Evolutionary conservation across 37 sponge, comb jelly and placozoan genomes (phyloP).

Genomic region (Chondrilla cf. caribensis): DNA sequence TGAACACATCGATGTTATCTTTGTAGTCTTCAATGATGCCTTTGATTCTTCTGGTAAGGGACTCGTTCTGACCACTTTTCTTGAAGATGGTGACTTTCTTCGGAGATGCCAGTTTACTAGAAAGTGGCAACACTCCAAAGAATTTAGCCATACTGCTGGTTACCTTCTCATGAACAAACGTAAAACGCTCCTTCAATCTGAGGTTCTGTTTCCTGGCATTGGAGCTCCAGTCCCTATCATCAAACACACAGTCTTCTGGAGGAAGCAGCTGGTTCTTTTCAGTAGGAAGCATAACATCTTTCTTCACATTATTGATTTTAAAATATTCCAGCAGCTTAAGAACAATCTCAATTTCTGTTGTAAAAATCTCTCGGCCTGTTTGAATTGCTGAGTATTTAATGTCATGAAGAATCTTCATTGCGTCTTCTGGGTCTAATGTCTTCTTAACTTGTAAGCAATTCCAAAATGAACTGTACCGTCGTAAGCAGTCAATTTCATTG

Average conservation of each 20-base stretch:
- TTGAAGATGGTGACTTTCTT: constrained; percentile 10
- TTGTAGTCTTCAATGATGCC: constrained; percentile 66
- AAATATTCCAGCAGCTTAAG: background rate
- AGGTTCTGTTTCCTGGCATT: background rate
- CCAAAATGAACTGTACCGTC: background rate
- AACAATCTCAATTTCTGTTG: background rate
- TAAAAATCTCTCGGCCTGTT: background rate
- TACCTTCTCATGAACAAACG: constrained; percentile 35
- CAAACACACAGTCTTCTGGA: constrained; percentile 18
- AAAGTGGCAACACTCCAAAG: constrained; percentile 54
- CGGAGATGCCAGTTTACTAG: constrained; percentile 51
- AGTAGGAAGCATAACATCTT: constrained; percentile 8
- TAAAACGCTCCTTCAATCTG: constrained; percentile 1
- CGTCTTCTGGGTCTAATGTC: constrained; percentile 29
- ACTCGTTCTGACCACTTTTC: constrained; percentile 36
- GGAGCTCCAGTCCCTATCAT: background rate
- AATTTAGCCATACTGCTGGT: constrained; percentile 28
- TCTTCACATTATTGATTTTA: background rate
- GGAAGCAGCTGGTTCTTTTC: background rate
- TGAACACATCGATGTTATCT: constrained; percentile 68
- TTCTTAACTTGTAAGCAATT: constrained; percentile 31
- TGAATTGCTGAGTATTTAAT: background rate
- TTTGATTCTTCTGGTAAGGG: constrained; percentile 57
- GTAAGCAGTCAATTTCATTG: background rate
- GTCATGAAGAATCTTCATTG: constrained; percentile 22